Base-by-base conservation (phyloP, 2,888 invertebrate species). In the Subacronicta megacephala region DNA sequence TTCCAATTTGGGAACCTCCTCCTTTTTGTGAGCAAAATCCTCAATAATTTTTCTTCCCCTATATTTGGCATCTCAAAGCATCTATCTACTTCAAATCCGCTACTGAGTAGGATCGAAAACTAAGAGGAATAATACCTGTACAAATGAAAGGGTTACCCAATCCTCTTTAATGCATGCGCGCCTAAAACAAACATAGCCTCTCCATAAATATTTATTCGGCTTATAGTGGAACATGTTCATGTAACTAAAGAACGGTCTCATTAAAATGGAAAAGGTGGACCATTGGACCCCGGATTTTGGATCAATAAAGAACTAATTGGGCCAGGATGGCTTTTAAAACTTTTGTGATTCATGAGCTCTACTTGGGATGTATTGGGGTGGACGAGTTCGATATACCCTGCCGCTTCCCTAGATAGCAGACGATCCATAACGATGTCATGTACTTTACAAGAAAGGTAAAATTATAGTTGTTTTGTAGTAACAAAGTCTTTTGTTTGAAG, bases 161-260 rank as follows among this genome's bases (percentile, higher is more conserved):
- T 44, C 51, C 17, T 38, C 35, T 16, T 44, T 64, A 68, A 64
- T 60, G 20, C 50, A 63, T 51, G 52, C 59, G 50, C 29, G 35
- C 60, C 54, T 51, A 55, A 52, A 64, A 64, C 56, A 59, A 63
- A 64, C 56, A 54, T 17, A 15, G 52, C 40, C 33, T 43, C 15
- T 38, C 43, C 13, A 66, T 71, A 62, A 58, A 72, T 72, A 72
- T 72, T 53, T 71, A 67, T 67, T 53, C 58, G 37, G 67, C 49
- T 72, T 61, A 62, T 51, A 58, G 33, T 40, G 58, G 45, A 59
- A 40, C 56, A 61, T 53, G 61, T 60, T 56, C 57, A 49, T 57
- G 67, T 70, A 67, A 67, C 67, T 67, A 63, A 54, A 71, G 62
- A 60, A 62, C 52, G 71, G 63, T 63, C 63, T 63, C 67, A 67